phyloP scores from a whole-genome alignment of 2,797 vertebrate species.

The Neosilurus hyrtlii region DNA sequence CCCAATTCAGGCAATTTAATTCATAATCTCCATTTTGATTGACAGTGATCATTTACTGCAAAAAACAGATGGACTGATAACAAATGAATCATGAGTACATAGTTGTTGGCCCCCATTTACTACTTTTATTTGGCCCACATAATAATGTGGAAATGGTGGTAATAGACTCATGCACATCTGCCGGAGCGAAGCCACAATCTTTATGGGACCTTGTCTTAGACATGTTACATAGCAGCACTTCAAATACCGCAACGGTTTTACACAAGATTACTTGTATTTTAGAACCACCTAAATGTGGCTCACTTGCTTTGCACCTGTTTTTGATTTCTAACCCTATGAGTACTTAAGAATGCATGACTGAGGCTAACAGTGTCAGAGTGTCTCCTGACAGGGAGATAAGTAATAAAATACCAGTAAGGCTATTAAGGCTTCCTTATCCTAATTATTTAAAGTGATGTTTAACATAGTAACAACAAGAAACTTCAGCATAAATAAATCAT shows the following conservation, averaged over 20 bases:
- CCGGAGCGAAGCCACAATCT: not conserved
- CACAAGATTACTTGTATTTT: not conserved
- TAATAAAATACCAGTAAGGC: slow-evolving; percentile 9
- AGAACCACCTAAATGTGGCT: not conserved
- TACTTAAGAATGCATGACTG: slow-evolving; percentile 13
- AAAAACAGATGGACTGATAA: not conserved
- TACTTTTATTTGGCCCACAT: not conserved
- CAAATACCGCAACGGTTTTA: not conserved
- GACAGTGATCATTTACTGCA: slow-evolving; percentile 13
- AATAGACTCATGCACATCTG: not conserved
- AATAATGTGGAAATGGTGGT: not conserved
- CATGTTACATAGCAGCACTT: not conserved
- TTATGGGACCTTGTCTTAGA: not conserved
- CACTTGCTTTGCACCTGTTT: not conserved
- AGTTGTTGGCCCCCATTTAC: slow-evolving; percentile 1
- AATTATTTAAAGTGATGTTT: not conserved
- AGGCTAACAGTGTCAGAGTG: slow-evolving; percentile 5
- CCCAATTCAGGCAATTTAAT: slow-evolving; percentile 29
- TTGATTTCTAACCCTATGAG: not conserved
- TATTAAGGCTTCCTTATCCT: not conserved
- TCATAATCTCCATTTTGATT: not conserved
- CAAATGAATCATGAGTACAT: not conserved
- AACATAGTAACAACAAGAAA: not conserved
- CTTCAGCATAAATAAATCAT: not conserved
- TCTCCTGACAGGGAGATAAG: slow-evolving; percentile 18